These are phyloP conservation scores for Heliconius charithonia DNA, from an alignment of 2,888 invertebrate genomes.

Conservation along the genomic window DNA sequence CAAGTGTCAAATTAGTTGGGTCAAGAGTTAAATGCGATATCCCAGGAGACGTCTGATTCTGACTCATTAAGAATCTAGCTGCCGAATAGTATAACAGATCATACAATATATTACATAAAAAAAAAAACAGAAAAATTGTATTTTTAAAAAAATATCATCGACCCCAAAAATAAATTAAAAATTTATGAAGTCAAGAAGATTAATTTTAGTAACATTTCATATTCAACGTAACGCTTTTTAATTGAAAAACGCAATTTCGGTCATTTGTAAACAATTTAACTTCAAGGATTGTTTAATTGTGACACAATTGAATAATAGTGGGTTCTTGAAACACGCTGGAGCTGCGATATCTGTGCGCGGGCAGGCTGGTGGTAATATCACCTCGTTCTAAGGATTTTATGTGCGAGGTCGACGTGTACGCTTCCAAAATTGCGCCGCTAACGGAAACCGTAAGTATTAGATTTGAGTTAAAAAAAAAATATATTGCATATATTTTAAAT, in stretches of 20 bases:
- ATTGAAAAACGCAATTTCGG: slow-evolving; percentile 31
- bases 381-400: slow-evolving; percentile 59
- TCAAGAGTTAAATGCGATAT: slow-evolving; percentile 65
- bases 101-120: background rate
- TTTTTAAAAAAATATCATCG: background rate
- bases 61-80: slow-evolving; percentile 54
- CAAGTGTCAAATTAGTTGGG: slow-evolving; percentile 66
- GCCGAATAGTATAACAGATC: slow-evolving; percentile 36
- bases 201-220: background rate
- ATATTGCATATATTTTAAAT: too few species aligned
- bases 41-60: slow-evolving; percentile 52
- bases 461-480: background rate
- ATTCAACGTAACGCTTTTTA: slow-evolving; percentile 12
- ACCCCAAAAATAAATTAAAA: too few species aligned
- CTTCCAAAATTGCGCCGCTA: slow-evolving; percentile 75
- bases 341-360: slow-evolving; percentile 66
- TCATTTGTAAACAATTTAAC: slow-evolving; percentile 38
- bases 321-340: slow-evolving; percentile 51
- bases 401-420: slow-evolving; percentile 67
- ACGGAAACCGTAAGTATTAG: slow-evolving; percentile 69
- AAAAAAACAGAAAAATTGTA: background rate
- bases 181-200: background rate
- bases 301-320: slow-evolving; percentile 46
- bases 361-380: slow-evolving; percentile 62
- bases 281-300: slow-evolving; percentile 42